Evolutionary conservation across 2,888 invertebrate species (phyloP).

Genomic region (Troides oblongomaculatus): DNA sequence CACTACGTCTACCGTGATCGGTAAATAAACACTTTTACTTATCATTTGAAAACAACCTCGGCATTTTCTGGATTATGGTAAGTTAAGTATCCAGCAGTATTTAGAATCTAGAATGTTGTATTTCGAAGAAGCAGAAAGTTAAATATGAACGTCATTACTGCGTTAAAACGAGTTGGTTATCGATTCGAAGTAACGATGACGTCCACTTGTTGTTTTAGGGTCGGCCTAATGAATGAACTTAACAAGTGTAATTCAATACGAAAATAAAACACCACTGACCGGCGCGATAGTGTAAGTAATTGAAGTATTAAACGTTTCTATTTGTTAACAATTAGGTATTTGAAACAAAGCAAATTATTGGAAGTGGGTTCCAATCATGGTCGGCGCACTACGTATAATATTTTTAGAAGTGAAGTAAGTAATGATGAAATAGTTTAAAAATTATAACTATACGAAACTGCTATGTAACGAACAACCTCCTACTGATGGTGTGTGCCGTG

Average conservation of each 20-base stretch:
- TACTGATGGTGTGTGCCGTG: too few relatives aligned
- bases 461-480: too few relatives aligned
- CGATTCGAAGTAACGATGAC: slow-evolving; percentile 7
- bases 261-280: not conserved
- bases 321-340: not conserved
- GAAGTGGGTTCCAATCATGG: too few relatives aligned
- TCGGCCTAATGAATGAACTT: not conserved
- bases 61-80: too few relatives aligned
- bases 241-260: slow-evolving; percentile 17
- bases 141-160: not conserved
- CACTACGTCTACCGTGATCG: too few relatives aligned
- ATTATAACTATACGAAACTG: too few relatives aligned
- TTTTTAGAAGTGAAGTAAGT: not conserved
- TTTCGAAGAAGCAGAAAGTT: not conserved
- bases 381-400: not conserved
- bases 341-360: not conserved
- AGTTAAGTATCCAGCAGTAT: too few relatives aligned
- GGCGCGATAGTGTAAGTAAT: slow-evolving; percentile 4
- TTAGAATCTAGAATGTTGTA: too few relatives aligned
- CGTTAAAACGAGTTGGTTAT: not conserved
- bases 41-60: too few relatives aligned
- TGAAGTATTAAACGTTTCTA: slow-evolving; percentile 1
- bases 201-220: not conserved
- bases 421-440: too few relatives aligned
- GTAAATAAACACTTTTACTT: too few relatives aligned